A percentile compares a stretch with the other conserved stretches of the same genome.
These are phyloP conservation scores for Manacus vitellinus DNA, from an alignment of 2,113 vertebrate genomes.

Conservation along the genomic window DNA sequence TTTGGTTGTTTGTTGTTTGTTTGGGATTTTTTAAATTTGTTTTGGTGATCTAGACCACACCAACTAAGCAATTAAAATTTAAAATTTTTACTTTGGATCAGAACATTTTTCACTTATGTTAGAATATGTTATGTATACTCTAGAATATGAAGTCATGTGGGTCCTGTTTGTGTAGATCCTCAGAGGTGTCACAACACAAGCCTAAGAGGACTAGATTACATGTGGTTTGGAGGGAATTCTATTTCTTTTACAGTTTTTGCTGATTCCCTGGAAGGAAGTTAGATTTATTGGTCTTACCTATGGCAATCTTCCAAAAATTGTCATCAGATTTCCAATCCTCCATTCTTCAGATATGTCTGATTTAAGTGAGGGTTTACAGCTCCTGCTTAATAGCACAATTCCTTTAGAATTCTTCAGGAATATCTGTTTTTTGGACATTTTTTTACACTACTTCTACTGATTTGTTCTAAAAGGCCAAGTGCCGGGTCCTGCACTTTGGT, in stretches of 20 bases:
- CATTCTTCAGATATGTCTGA: neutral
- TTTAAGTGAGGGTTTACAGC: neutral
- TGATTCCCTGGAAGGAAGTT: neutral
- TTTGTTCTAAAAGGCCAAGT: neutral
- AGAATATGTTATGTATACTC: neutral
- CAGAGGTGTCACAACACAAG: neutral
- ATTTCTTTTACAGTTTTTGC: neutral
- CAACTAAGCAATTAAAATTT: neutral
- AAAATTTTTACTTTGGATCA: neutral
- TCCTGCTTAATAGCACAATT: neutral
- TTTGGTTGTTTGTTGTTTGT: neutral
- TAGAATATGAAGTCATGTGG: neutral
- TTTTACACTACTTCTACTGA: neutral
- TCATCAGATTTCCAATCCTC: neutral
- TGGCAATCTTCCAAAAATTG: neutral
- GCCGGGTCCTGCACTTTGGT: too few relatives aligned
- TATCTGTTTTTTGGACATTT: neutral
- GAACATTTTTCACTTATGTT: neutral
- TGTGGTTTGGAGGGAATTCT: neutral
- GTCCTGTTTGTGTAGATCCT: neutral
- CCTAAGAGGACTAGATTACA: neutral
- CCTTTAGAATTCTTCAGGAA: neutral
- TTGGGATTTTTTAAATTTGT: accelerated
- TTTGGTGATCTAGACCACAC: neutral
- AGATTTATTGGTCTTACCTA: neutral